phyloP scores from a whole-genome alignment of 92 coral and sea anemone species.

The Pocillopora grandis region DNA sequence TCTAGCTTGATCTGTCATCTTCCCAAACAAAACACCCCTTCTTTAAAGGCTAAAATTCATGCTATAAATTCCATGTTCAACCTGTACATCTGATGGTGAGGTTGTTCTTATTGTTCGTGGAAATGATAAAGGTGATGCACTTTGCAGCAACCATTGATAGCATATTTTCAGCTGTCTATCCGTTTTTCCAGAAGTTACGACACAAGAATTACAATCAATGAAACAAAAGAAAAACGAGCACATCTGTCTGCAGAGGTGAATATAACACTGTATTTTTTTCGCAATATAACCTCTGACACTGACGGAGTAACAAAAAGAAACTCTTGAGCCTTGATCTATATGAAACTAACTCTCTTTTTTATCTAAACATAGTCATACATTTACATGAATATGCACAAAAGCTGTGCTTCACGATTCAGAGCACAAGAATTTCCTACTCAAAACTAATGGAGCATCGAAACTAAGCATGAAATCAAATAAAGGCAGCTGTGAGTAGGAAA shows the following conservation, averaged over 20 bases:
- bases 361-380: not conserved
- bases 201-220: constrained; percentile 4
- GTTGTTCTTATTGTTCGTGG: not conserved
- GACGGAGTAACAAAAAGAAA: not conserved
- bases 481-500: not conserved
- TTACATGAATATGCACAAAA: constrained; percentile 22
- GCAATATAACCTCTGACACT: not conserved
- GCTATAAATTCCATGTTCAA: not conserved
- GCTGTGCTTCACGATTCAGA: not conserved
- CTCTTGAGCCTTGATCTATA: constrained; percentile 11
- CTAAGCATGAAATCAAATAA: not conserved
- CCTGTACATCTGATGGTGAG: not conserved
- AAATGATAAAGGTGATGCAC: not conserved
- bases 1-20: not conserved
- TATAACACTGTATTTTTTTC: not conserved
- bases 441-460: not conserved
- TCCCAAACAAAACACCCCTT: not conserved
- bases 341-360: not conserved
- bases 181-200: not conserved
- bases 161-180: constrained; percentile 15
- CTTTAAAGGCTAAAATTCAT: not conserved
- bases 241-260: not conserved
- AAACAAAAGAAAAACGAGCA: not conserved
- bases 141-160: not conserved
- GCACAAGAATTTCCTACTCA: not conserved